These are phyloP conservation scores for Athrips mouffetella DNA, from an alignment of 2,888 invertebrate genomes.

Conservation along the genomic window DNA sequence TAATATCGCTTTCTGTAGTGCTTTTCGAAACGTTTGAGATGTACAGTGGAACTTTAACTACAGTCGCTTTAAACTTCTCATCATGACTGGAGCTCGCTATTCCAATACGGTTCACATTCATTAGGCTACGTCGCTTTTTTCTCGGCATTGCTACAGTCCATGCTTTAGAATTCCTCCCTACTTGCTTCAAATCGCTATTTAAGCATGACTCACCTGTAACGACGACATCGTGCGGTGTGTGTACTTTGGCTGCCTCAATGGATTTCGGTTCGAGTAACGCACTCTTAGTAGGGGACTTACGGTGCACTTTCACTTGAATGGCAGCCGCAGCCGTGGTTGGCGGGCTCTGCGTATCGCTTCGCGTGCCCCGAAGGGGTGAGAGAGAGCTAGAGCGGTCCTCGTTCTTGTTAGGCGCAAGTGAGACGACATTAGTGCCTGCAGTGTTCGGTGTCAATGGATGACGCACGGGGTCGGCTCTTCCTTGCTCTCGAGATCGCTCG, in stretches of 20 bases:
- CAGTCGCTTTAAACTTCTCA: not conserved
- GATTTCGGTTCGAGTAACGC: not conserved
- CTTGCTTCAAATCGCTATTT: not conserved
- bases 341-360: too few species aligned
- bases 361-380: too few species aligned
- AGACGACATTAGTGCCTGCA: not conserved
- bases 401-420: too few species aligned
- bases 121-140: not conserved
- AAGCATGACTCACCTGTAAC: too few species aligned
- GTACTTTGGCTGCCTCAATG: too few species aligned
- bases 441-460: too few species aligned
- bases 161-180: not conserved
- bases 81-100: not conserved
- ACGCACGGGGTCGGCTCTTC: too few species aligned
- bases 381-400: too few species aligned
- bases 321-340: too few species aligned
- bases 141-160: not conserved
- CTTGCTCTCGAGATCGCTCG: too few species aligned
- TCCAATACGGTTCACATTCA: not conserved
- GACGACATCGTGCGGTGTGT: too few species aligned
- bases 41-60: not conserved
- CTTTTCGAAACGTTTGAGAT: slow-evolving; percentile 4
- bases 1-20: slow-evolving; percentile 3
- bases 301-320: not conserved
- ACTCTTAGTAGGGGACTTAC: not conserved